Conservation (phyloP, 2,113 vertebrate genomes). For the Cricetomys ansorgei region DNA sequence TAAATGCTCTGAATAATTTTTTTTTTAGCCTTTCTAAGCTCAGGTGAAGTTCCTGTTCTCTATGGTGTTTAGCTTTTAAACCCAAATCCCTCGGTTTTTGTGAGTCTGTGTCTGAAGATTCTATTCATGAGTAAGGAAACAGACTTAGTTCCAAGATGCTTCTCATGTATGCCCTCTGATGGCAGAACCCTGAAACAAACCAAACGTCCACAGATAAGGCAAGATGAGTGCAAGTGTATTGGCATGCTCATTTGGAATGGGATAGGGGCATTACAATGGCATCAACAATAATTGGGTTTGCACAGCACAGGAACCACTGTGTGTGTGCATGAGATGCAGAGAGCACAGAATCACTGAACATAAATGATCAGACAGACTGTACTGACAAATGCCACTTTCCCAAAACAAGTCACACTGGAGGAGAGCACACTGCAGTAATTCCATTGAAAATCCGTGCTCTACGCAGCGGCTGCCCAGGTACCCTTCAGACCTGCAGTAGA, state of each 20-base stretch:
- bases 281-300: too few species aligned
- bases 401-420: neutral
- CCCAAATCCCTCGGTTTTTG: neutral
- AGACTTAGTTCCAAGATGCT: neutral
- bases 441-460: fast-evolving
- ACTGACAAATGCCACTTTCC: neutral
- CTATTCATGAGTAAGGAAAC: neutral
- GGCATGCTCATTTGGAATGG: neutral
- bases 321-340: neutral
- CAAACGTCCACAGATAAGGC: neutral
- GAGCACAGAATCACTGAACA: neutral
- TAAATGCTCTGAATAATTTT: neutral
- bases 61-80: neutral
- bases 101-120: neutral
- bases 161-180: neutral
- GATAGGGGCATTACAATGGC: neutral
- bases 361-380: neutral
- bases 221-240: neutral
- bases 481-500: neutral
- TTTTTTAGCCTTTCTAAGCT: neutral
- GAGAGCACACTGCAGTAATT: neutral
- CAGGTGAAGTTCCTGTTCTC: neutral
- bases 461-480: neutral
- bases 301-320: neutral
- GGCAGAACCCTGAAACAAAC: neutral